These are phyloP conservation scores for Melitaea cinxia DNA, from an alignment of 1,140 invertebrate species.

Conservation along the genomic window DNA sequence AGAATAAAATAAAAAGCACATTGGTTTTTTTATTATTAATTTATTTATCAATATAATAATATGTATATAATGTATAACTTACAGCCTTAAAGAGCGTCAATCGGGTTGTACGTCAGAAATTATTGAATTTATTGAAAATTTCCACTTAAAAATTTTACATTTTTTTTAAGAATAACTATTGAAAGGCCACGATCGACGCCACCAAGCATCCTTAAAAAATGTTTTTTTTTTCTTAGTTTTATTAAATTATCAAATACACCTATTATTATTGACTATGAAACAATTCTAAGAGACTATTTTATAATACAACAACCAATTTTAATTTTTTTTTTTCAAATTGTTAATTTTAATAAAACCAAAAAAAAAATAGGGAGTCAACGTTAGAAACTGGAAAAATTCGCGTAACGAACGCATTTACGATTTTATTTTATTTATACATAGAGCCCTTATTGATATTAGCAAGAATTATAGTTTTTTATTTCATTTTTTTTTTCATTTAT, in stretches of 20 bases:
- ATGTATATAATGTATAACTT: constrained; percentile 80
- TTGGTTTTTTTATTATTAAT: constrained; percentile 76
- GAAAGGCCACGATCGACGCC: constrained; percentile 40
- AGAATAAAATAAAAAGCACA: constrained; percentile 26
- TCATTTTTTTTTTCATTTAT: constrained; percentile 72
- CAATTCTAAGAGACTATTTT: constrained; percentile 43
- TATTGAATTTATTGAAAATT: constrained; percentile 34
- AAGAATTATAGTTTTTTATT: constrained; percentile 67
- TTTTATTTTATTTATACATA: constrained; percentile 40
- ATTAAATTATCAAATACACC: constrained; percentile 48
- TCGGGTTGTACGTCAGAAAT: constrained; percentile 32
- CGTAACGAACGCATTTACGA: too few relatives aligned
- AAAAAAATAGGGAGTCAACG: constrained; percentile 34
- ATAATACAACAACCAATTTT: constrained; percentile 66
- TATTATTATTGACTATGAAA: constrained; percentile 41
- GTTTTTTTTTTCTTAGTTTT: constrained; percentile 45
- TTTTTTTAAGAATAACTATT: constrained; percentile 23
- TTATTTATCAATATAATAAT: constrained; percentile 80
- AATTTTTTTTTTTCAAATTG: constrained; percentile 39
- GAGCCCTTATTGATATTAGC: constrained; percentile 55
- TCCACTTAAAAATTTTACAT: constrained; percentile 45
- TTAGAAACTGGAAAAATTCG: constrained; percentile 40
- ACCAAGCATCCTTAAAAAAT: constrained; percentile 59
- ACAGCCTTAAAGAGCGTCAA: constrained; percentile 60
- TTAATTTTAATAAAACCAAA: constrained; percentile 39